Evolutionary conservation across 92 coral and sea anemone species (phyloP).

Genomic region (Meandrina meandrites): DNA sequence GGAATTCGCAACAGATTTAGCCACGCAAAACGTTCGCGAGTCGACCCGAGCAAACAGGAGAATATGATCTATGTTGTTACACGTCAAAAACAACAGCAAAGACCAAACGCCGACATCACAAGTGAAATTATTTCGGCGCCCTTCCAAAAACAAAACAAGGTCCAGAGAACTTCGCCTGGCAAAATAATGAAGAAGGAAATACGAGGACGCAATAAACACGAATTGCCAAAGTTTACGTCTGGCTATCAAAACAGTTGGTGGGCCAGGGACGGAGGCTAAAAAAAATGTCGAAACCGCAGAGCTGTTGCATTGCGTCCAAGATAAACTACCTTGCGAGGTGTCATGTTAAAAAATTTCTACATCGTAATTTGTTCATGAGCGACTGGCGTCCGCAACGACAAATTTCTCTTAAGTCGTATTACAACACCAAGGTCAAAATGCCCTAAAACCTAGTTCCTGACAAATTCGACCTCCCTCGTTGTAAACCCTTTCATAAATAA

Average conservation of each 20-base stretch:
- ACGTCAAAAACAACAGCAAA: slow-evolving; percentile 31
- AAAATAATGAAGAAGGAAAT: not conserved
- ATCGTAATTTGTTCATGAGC: not conserved
- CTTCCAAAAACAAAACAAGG: slow-evolving; percentile 22
- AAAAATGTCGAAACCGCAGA: slow-evolving; percentile 16
- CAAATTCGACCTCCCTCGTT: slow-evolving; percentile 46
- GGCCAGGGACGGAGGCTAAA: slow-evolving; percentile 5
- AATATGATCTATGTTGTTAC: slow-evolving; percentile 28
- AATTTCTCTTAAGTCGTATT: slow-evolving; percentile 45
- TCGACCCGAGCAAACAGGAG: not conserved
- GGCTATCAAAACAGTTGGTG: slow-evolving; percentile 23
- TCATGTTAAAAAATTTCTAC: slow-evolving; percentile 30
- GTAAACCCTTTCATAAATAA: slow-evolving; percentile 9
- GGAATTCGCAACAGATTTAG: slow-evolving; percentile 34
- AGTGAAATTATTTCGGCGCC: slow-evolving; percentile 43
- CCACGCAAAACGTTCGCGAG: not conserved
- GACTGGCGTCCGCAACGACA: slow-evolving; percentile 18
- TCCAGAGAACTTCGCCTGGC: not conserved
- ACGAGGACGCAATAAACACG: slow-evolving; percentile 1
- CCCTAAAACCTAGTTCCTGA: slow-evolving; percentile 21
- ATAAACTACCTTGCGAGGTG: slow-evolving; percentile 27
- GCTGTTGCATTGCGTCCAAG: slow-evolving; percentile 23
- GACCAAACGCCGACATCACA: slow-evolving; percentile 32
- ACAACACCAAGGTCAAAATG: slow-evolving; percentile 51
- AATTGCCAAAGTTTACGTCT: slow-evolving; percentile 4